Evolutionary conservation across 2,888 invertebrate genomes (phyloP).

Genomic region (Sminthurinus aureus): DNA sequence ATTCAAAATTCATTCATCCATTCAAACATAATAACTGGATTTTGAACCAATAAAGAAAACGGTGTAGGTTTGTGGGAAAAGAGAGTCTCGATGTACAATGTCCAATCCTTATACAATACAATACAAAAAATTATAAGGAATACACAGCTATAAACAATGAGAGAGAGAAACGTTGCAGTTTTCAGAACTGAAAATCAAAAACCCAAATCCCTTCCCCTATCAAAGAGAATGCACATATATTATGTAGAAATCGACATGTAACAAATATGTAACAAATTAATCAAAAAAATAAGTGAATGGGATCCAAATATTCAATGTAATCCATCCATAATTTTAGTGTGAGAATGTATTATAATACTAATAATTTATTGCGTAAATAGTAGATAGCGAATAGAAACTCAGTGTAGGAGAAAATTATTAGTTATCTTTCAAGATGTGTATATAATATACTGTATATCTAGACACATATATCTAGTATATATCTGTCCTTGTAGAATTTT

Average conservation of each 20-base stretch:
- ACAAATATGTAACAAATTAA: background rate
- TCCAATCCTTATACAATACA: background rate
- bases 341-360: background rate
- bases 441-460: too few species aligned
- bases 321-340: constrained; percentile 28
- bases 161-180: background rate
- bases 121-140: too few species aligned
- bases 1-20: background rate
- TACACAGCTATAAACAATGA: background rate
- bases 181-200: background rate
- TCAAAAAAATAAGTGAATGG: constrained; percentile 7
- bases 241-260: background rate
- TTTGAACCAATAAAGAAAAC: background rate
- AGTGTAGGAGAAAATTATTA: too few species aligned
- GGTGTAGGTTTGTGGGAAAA: too few species aligned
- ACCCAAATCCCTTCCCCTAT: background rate
- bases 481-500: too few species aligned
- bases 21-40: background rate
- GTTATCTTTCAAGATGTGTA: too few species aligned
- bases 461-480: too few species aligned
- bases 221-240: background rate
- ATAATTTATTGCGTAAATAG: background rate
- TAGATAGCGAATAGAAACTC: too few species aligned
- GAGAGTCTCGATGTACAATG: too few species aligned
- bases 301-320: constrained; percentile 34